Evolutionary conservation across 2,797 vertebrate species (phyloP), one percentile per base, ranked within the genome.

Genomic region (Enteromius unitaeniatus): DNA sequence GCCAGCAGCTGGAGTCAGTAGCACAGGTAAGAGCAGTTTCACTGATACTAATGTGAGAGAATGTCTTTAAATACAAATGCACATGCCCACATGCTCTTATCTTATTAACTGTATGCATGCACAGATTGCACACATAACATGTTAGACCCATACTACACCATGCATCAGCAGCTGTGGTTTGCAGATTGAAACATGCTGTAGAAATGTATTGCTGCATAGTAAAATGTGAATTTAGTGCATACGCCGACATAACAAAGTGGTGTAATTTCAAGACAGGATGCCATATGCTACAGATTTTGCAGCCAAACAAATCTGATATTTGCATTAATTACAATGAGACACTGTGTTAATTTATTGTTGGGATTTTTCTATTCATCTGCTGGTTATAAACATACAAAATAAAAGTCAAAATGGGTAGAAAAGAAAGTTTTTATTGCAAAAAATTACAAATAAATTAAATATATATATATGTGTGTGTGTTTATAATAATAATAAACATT

Each of bases 11-110:
- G 78, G 45, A 85, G 76, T 47, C 85, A 84, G 84, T 85, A 86
- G 79, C 84, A 85, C 84, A 89, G 92, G 92, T 92, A 91, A 90
- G 92, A 86, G 67, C 23, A 82, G 79, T 81, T 68, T 81, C 55
- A 79, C 84, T 51, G 37, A 65, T 74, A 76, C 37, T 55, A 28
- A 55, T 64, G 21, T 64, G 31, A 23, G 37, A 65, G n/a, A 75
- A 40, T 68, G 34, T 82, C 73, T 81, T 70, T 65, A 51, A n/a
- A 64, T 21, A 67, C 67, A 84, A 79, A 85, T 60, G 49, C 64
- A 78, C 72, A 79, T 65, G 45, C 8, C 40, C 45, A 47, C 49
- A 65, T 79, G 47, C 23, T 74, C 80, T 78, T 6, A 17, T n/a
- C 47, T 79, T 65, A 45, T 31, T 37, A 13, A 6, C 53, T 76